Evolutionary conservation across 2,113 vertebrate species (phyloP).

Genomic region (Scartelaos histophorus): DNA sequence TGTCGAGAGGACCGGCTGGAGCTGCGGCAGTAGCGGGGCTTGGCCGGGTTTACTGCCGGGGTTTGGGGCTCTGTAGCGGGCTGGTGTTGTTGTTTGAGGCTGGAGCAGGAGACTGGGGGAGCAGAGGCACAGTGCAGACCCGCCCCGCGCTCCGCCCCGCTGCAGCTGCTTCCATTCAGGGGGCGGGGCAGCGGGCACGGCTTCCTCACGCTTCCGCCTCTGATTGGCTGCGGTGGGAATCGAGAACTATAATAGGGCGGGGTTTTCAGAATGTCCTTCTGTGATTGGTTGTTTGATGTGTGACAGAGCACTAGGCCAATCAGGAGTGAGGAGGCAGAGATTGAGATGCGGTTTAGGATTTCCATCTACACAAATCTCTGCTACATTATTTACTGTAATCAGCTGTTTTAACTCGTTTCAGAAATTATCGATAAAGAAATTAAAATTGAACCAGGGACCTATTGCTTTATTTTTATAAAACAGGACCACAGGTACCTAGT

Average conservation of each 20-base stretch:
- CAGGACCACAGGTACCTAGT: too few relatives aligned
- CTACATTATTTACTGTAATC: background rate
- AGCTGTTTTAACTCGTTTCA: background rate
- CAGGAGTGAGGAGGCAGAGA: background rate
- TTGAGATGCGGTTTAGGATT: background rate
- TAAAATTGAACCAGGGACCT: too few relatives aligned
- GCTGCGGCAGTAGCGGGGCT: slow-evolving; percentile 23
- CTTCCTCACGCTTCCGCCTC: fast-evolving
- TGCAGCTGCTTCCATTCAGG: slow-evolving; percentile 21
- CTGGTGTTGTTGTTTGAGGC: slow-evolving; percentile 59
- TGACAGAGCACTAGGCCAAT: background rate
- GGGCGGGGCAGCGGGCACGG: slow-evolving; percentile 34
- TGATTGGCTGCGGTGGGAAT: slow-evolving; percentile 34
- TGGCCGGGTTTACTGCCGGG: slow-evolving; percentile 6
- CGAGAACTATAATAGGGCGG: background rate
- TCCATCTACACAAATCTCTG: background rate
- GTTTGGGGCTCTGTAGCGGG: slow-evolving; percentile 15
- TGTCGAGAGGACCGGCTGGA: slow-evolving; percentile 25
- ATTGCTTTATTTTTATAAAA: too few relatives aligned
- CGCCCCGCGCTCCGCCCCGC: slow-evolving; percentile 38
- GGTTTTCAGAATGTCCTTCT: background rate
- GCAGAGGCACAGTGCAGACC: background rate
- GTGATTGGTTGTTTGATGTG: background rate
- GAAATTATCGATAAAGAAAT: background rate
- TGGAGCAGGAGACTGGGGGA: slow-evolving; percentile 54